These are phyloP conservation scores for Bucorvus abyssinicus DNA, from an alignment of 2,797 vertebrate genomes.

Conservation along the genomic window DNA sequence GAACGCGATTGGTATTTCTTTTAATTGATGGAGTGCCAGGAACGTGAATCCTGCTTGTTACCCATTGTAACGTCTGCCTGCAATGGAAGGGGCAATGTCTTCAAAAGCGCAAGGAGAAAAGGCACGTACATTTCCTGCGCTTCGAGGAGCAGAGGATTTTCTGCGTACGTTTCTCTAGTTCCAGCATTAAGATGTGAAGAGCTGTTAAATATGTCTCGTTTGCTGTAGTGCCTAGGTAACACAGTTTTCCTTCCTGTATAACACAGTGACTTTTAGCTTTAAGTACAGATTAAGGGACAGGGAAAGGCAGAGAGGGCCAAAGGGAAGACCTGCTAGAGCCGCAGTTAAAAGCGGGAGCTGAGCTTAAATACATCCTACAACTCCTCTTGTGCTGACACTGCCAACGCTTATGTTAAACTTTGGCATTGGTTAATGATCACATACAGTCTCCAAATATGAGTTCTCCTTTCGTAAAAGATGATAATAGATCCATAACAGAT, in stretches of 20 bases:
- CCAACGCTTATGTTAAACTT: background rate
- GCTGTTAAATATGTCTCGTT: background rate
- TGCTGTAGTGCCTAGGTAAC: background rate
- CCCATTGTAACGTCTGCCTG: conserved; percentile 13
- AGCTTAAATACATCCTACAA: background rate
- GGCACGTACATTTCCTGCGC: background rate
- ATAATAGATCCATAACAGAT: background rate
- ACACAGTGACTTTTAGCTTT: background rate
- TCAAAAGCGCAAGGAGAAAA: background rate
- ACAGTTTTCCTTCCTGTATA: background rate
- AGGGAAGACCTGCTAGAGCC: background rate
- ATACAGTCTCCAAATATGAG: background rate
- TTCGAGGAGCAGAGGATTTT: background rate
- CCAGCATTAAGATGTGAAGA: conserved; percentile 1
- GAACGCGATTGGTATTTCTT: conserved; percentile 67
- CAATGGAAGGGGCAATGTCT: background rate
- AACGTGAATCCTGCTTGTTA: conserved; percentile 55
- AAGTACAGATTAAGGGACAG: background rate
- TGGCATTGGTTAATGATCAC: background rate
- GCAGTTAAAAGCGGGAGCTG: background rate
- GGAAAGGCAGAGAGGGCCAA: background rate
- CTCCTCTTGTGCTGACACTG: background rate
- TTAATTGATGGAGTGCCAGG: conserved; percentile 70
- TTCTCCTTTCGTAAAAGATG: background rate
- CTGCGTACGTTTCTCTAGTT: background rate